A percentile compares a stretch with the other conserved stretches of the same genome.
Conservation (phyloP, 2,113 vertebrate genomes). For the Mus spicilegus region DNA sequence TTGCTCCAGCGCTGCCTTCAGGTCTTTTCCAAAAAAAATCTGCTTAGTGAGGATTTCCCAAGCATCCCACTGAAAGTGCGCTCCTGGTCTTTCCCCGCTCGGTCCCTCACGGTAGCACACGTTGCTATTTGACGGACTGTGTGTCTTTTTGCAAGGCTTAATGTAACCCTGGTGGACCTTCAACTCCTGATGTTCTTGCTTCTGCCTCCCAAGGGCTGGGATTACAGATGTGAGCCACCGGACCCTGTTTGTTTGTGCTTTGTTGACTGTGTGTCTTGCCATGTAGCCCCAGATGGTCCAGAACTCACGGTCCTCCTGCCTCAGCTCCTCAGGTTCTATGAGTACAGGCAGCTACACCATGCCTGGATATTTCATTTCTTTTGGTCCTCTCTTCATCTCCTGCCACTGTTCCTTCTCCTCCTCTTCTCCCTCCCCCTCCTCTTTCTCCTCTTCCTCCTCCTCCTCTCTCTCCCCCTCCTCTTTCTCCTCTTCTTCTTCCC, state of each 20-base stretch:
- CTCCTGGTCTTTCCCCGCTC: not conserved
- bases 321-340: not conserved
- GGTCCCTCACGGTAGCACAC: not conserved
- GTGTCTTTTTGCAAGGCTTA: not conserved
- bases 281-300: not conserved
- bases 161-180: not conserved
- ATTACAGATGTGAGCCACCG: not conserved
- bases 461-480: not conserved
- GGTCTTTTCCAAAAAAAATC: slow-evolving; percentile 41
- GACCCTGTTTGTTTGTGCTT: not conserved
- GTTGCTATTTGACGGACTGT: not conserved
- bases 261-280: not conserved
- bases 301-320: not conserved
- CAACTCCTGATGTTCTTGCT: too few relatives aligned
- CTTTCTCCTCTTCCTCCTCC: not conserved
- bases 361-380: not conserved
- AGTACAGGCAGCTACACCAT: not conserved
- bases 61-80: not conserved
- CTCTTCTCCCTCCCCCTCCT: not conserved
- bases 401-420: not conserved
- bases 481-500: too few relatives aligned
- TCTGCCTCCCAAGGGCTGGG: not conserved
- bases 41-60: slow-evolving; percentile 30
- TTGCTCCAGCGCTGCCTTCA: not conserved
- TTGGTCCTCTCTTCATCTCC: not conserved